A percentile compares a stretch with the other conserved stretches of the same genome.
Conservation (phyloP, 2,113 vertebrate genomes). For the Sphyrna mokarran region DNA sequence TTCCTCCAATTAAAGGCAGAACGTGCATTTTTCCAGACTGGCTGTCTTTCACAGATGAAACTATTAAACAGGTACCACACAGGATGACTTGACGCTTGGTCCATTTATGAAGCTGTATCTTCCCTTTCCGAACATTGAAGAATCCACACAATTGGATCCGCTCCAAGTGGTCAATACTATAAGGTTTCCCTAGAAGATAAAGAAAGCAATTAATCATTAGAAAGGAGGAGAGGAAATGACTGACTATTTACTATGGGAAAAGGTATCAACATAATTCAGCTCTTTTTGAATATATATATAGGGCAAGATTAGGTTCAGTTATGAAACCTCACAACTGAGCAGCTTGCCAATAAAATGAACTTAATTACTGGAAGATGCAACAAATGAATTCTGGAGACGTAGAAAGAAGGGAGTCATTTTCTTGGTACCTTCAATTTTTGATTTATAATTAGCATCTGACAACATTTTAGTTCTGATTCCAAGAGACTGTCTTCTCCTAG, state of each 20-base stretch:
- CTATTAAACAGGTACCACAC: constrained; percentile 93
- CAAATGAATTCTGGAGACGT: background rate
- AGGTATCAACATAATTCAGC: background rate
- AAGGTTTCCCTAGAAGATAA: constrained; percentile 79
- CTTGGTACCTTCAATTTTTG: background rate
- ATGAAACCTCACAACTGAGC: background rate
- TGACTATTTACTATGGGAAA: background rate
- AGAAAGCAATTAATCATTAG: constrained; percentile 42
- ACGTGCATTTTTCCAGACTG: constrained; percentile 95
- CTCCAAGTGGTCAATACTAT: constrained; percentile 77
- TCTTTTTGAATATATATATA: background rate
- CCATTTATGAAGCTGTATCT: constrained; percentile 95
- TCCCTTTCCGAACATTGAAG: constrained; percentile 95
- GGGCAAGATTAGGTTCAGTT: background rate
- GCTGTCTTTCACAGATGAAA: constrained; percentile 93
- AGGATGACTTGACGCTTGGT: constrained; percentile 90
- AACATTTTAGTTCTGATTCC: background rate
- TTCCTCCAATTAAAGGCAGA: constrained; percentile 92
- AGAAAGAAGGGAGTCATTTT: background rate
- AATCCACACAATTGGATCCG: constrained; percentile 90
- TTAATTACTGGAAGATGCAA: background rate
- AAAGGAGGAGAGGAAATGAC: too few species aligned
- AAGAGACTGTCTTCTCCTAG: background rate
- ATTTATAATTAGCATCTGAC: background rate
- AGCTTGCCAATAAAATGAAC: background rate